phyloP scores from a whole-genome alignment of 2,888 invertebrate genomes.

The Aspidiotus destructor region DNA sequence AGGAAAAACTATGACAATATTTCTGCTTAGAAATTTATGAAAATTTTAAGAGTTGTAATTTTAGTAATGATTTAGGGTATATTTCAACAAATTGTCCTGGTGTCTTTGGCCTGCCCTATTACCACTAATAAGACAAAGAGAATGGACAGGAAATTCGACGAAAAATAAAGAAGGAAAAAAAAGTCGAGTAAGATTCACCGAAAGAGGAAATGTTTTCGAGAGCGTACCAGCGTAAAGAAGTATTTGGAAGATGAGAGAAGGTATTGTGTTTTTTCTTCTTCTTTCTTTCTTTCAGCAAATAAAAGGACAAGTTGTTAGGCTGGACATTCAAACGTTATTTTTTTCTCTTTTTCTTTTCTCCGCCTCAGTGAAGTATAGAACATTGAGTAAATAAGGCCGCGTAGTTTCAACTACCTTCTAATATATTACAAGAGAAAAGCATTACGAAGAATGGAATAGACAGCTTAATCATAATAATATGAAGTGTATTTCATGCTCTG shows the following conservation, averaged over 20 bases:
- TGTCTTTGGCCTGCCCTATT: no score
- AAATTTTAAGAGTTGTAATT: no score
- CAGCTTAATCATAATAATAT: slow-evolving; percentile 2
- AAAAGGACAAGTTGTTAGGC: slow-evolving; percentile 1
- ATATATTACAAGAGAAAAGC: slow-evolving; percentile 2
- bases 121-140: no score
- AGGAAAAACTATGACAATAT: no score
- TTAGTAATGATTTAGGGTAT: no score
- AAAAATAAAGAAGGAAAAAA: background rate
- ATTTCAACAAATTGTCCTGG: no score
- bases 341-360: background rate
- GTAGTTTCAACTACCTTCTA: background rate
- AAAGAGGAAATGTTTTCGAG: background rate
- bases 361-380: background rate
- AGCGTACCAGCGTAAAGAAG: background rate
- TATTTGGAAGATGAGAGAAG: background rate
- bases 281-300: background rate
- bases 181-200: background rate
- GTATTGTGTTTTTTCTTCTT: background rate
- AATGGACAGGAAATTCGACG: slow-evolving; percentile 1
- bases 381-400: background rate
- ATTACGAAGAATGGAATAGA: background rate
- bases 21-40: no score
- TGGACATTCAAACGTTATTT: background rate
- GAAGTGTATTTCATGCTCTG: background rate